These are phyloP conservation scores for Linnaemya tessellans DNA, from an alignment of 2,888 invertebrate genomes.

Conservation along the genomic window DNA sequence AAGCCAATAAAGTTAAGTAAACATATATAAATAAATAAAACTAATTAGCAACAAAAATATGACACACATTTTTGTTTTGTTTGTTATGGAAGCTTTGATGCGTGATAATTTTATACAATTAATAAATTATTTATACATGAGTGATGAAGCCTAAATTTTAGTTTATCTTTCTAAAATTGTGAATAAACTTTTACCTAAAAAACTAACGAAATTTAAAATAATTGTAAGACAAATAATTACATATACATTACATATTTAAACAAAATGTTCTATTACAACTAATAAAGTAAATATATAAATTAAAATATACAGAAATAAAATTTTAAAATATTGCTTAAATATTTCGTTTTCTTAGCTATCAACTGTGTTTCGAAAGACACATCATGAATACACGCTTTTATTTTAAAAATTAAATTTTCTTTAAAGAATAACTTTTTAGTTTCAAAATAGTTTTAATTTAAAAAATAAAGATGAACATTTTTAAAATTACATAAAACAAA, in stretches of 20 bases:
- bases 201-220: slow-evolving; percentile 59
- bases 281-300: slow-evolving; percentile 55
- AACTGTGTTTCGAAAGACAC: neutral
- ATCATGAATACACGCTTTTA: neutral
- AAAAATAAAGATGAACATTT: no score
- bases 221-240: slow-evolving; percentile 47
- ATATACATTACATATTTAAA: slow-evolving; percentile 42
- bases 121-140: slow-evolving; percentile 29
- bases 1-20: slow-evolving; percentile 5
- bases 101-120: slow-evolving; percentile 59
- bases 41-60: neutral
- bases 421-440: no score
- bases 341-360: neutral
- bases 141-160: slow-evolving; percentile 13
- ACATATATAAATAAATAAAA: slow-evolving; percentile 3
- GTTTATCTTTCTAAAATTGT: slow-evolving; percentile 48
- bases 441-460: no score
- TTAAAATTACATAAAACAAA: no score
- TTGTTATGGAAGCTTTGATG: slow-evolving; percentile 71
- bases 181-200: slow-evolving; percentile 42
- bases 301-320: slow-evolving; percentile 44
- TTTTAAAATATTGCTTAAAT: slow-evolving; percentile 25
- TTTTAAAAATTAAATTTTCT: no score
- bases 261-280: slow-evolving; percentile 38
- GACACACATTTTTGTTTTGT: slow-evolving; percentile 26